Conservation (phyloP, 2,888 invertebrate species). For the Pharmacophagus antenor region DNA sequence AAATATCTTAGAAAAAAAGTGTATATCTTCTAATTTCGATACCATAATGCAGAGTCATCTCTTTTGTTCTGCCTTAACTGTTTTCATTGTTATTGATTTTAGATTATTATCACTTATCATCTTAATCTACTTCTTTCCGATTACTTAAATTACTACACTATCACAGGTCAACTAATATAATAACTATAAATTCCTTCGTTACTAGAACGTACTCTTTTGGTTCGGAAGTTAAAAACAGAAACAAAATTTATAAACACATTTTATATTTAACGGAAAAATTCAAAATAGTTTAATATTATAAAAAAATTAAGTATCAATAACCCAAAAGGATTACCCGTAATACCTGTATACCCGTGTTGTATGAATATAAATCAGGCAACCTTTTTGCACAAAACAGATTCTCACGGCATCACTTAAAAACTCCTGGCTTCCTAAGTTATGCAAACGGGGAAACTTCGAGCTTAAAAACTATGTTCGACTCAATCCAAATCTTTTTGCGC, state of each 20-base stretch:
- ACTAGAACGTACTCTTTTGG: too few species aligned
- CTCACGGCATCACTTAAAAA: conserved; percentile 63
- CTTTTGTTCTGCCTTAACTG: too few species aligned
- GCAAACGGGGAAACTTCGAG: conserved; percentile 72
- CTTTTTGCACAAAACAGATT: conserved; percentile 35
- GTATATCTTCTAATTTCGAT: too few species aligned
- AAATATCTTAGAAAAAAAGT: too few species aligned
- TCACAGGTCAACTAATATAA: too few species aligned
- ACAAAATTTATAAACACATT: neutral
- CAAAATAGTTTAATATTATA: neutral
- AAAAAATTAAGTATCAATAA: conserved; percentile 20
- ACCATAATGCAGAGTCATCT: too few species aligned
- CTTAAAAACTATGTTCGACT: conserved; percentile 64
- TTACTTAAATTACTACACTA: too few species aligned
- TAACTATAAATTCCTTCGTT: too few species aligned
- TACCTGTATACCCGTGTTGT: conserved; percentile 24
- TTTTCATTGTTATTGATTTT: too few species aligned
- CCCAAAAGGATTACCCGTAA: conserved; percentile 13
- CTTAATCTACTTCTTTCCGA: too few species aligned
- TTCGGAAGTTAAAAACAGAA: too few species aligned
- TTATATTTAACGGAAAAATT: neutral
- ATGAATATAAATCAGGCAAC: conserved; percentile 30
- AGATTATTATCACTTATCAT: too few species aligned
- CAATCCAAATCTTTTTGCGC: conserved; percentile 68
- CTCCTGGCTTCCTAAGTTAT: conserved; percentile 67